phyloP scores from a whole-genome alignment of 2,113 vertebrate species.

The Toxotes jaculatrix region DNA sequence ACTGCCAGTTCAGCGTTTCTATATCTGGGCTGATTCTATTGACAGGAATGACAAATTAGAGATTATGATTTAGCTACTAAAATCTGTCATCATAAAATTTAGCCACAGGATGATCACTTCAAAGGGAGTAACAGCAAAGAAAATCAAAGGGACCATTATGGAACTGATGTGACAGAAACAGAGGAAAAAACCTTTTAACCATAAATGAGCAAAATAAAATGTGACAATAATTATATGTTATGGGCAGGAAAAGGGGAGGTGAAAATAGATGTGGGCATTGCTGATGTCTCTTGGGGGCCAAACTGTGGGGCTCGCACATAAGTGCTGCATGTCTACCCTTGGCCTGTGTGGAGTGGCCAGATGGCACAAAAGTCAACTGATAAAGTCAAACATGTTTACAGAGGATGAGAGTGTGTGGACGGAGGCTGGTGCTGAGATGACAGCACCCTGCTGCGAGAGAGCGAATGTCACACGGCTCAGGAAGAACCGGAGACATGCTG shows the following conservation, averaged over 20 bases:
- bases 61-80: slow-evolving; percentile 33
- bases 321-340: slow-evolving; percentile 41
- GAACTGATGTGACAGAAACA: slow-evolving; percentile 40
- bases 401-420: slow-evolving; percentile 61
- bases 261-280: slow-evolving; percentile 42
- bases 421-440: slow-evolving; percentile 66
- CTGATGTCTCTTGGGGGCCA: slow-evolving; percentile 41
- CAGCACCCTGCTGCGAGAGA: slow-evolving; percentile 47
- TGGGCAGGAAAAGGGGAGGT: not conserved
- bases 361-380: slow-evolving; percentile 75
- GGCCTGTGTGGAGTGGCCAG: slow-evolving; percentile 55
- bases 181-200: slow-evolving; percentile 32
- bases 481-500: slow-evolving; percentile 20
- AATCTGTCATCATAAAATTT: slow-evolving; percentile 38
- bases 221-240: slow-evolving; percentile 38
- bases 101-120: slow-evolving; percentile 46
- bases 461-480: slow-evolving; percentile 40
- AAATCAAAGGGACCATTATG: slow-evolving; percentile 59
- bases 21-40: not conserved
- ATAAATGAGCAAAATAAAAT: slow-evolving; percentile 41
- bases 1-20: not conserved
- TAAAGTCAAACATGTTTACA: slow-evolving; percentile 75
- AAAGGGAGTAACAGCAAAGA: slow-evolving; percentile 52
- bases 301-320: slow-evolving; percentile 42
- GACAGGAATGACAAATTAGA: slow-evolving; percentile 22